These are phyloP conservation scores for Macrophya annulata DNA, from an alignment of 2,888 invertebrate genomes.

Conservation along the genomic window DNA sequence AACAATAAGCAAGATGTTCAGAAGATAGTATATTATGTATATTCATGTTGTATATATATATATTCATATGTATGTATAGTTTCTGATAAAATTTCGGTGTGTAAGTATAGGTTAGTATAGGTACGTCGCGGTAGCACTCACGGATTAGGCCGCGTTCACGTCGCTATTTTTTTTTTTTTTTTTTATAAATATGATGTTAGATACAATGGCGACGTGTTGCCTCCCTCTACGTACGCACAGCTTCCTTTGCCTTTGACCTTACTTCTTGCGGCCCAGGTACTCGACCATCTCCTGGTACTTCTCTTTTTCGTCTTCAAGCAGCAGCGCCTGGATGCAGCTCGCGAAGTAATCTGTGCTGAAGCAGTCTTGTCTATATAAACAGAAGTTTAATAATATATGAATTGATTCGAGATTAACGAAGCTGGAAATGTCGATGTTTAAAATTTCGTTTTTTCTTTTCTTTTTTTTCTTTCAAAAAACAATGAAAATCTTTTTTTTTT, in stretches of 20 bases:
- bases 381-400: constrained; percentile 62
- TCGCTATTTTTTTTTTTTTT: not conserved
- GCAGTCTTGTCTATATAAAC: constrained; percentile 87
- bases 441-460: not conserved
- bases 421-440: not conserved
- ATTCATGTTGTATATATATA: constrained; percentile 48
- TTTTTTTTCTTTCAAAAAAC: not conserved
- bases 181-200: constrained; percentile 36
- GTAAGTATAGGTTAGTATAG: constrained; percentile 15
- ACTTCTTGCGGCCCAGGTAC: constrained; percentile 86
- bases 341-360: constrained; percentile 91
- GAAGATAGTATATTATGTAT: constrained; percentile 45
- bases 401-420: constrained; percentile 12
- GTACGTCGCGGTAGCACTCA: constrained; percentile 52
- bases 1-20: constrained; percentile 49
- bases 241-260: constrained; percentile 67
- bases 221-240: constrained; percentile 52
- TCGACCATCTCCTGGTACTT: constrained; percentile 90
- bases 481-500: not conserved
- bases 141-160: constrained; percentile 49
- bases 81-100: constrained; percentile 48
- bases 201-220: constrained; percentile 43
- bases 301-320: constrained; percentile 89
- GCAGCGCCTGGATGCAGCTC: constrained; percentile 90
- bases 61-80: constrained; percentile 38